Conservation (phyloP, 2,797 vertebrate genomes). For the Gorsachius magnificus region DNA sequence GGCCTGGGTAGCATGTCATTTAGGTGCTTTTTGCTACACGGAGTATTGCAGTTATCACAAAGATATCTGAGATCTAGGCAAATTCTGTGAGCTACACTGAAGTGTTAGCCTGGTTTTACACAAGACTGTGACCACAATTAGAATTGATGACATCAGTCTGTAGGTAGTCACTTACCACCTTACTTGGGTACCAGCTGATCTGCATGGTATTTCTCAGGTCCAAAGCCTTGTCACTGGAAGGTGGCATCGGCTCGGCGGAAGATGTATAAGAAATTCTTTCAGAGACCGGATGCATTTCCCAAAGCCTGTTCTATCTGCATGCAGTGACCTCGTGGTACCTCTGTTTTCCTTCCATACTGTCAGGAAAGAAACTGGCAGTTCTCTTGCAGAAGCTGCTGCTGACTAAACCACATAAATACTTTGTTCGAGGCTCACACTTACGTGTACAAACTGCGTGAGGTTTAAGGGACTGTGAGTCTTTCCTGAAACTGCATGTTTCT, state of each 20-base stretch:
- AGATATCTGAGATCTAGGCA: not conserved
- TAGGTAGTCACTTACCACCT: not conserved
- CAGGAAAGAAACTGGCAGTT: not conserved
- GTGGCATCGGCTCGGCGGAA: fast-evolving
- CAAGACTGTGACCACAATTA: not conserved
- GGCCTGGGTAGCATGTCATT: not conserved
- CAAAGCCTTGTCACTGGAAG: not conserved
- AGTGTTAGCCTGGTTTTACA: not conserved
- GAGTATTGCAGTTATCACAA: not conserved
- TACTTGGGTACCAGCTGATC: not conserved
- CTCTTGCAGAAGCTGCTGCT: not conserved
- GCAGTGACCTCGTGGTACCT: not conserved
- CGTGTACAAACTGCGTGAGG: not conserved
- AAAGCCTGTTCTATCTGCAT: not conserved
- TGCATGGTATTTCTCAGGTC: not conserved
- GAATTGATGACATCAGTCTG: not conserved
- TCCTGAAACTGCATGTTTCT: not conserved
- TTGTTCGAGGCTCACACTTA: not conserved
- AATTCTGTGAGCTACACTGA: not conserved
- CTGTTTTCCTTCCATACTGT: not conserved
- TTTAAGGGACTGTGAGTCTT: not conserved
- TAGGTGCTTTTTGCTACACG: not conserved
- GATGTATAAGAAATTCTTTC: not conserved
- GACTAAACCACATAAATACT: not conserved
- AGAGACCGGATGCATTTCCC: not conserved